Conservation (phyloP, 1,140 invertebrate species). For the Drosophila ananassae region DNA sequence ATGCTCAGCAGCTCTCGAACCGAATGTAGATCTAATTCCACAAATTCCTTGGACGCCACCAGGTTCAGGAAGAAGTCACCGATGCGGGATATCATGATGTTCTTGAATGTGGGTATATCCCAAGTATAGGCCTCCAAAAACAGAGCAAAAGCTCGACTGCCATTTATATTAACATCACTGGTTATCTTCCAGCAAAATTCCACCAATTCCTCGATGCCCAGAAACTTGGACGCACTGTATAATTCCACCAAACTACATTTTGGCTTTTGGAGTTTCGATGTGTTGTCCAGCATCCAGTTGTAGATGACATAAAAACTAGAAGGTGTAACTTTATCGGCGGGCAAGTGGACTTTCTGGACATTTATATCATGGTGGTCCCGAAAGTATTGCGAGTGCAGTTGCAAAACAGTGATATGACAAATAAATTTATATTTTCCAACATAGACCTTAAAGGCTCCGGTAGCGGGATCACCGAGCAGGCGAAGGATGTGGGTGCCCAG, state of each 20-base stretch:
- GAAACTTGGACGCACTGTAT: conserved; percentile 87
- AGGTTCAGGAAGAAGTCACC: background rate
- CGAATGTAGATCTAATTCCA: conserved; percentile 87
- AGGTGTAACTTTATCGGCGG: conserved; percentile 84
- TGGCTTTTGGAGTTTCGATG: conserved; percentile 87
- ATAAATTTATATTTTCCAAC: conserved; percentile 36
- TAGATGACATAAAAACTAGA: conserved; percentile 88
- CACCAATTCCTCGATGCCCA: conserved; percentile 88
- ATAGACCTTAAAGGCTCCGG: conserved; percentile 18
- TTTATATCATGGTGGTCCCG: background rate
- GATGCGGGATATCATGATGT: conserved; percentile 89
- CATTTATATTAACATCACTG: conserved; percentile 87
- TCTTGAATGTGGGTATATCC: conserved; percentile 24
- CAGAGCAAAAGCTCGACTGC: conserved; percentile 89
- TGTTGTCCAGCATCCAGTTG: conserved; percentile 89
- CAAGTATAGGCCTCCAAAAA: conserved; percentile 86
- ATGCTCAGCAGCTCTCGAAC: conserved; percentile 87
- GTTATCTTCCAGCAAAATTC: conserved; percentile 90
- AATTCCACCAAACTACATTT: conserved; percentile 84
- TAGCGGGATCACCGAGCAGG: background rate
- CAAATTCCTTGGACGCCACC: conserved; percentile 84
- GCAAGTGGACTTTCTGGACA: conserved; percentile 21
- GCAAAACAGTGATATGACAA: conserved; percentile 39
- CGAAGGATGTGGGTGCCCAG: background rate
- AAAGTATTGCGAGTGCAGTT: conserved; percentile 34